A percentile compares a stretch with the other conserved stretches of the same genome.
phyloP scores from a whole-genome alignment of 2,797 vertebrate species.

The Coregonus sp. region DNA sequence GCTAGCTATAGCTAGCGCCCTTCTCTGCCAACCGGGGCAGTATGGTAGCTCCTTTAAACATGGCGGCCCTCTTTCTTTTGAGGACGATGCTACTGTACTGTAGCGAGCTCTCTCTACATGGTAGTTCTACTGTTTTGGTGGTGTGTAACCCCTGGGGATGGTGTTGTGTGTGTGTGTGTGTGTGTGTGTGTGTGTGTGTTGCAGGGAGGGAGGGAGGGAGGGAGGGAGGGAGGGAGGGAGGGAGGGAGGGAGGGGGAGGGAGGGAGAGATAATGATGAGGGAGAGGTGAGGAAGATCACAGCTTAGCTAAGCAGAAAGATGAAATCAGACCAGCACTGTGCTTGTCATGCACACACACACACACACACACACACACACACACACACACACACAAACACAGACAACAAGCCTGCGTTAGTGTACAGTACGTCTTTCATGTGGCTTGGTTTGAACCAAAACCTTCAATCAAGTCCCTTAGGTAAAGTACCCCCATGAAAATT shows the following conservation, averaged over 20 bases:
- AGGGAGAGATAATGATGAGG: slow-evolving; percentile 66
- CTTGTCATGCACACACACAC: not conserved
- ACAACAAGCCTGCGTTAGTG: slow-evolving; percentile 46
- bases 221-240: not conserved
- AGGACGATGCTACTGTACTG: slow-evolving; percentile 55
- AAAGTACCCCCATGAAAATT: slow-evolving; percentile 25
- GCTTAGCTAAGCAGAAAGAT: slow-evolving; percentile 74
- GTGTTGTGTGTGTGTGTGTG: slow-evolving; percentile 10
- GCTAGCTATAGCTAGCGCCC: too few relatives aligned
- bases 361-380: slow-evolving; percentile 26
- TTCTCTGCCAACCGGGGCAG: slow-evolving; percentile 3
- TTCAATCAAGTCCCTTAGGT: slow-evolving; percentile 58
- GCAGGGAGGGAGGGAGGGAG: slow-evolving; percentile 2
- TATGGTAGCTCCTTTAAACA: slow-evolving; percentile 40
- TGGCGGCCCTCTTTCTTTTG: slow-evolving; percentile 52
- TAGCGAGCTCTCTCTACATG: slow-evolving; percentile 29
- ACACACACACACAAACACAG: slow-evolving; percentile 25
- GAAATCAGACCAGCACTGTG: slow-evolving; percentile 59
- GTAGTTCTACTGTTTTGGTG: slow-evolving; percentile 28
- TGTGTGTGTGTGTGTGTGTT: not conserved
- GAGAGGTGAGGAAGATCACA: slow-evolving; percentile 66
- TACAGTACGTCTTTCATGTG: slow-evolving; percentile 45
- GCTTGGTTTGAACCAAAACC: slow-evolving; percentile 58
- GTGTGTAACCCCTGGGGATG: slow-evolving; percentile 18
- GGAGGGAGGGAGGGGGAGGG: slow-evolving; percentile 44